Percentiles rank a stretch among this genome's conserved stretches.
phyloP scores from a whole-genome alignment of 2,797 vertebrate species.

The Microchirus variegatus region DNA sequence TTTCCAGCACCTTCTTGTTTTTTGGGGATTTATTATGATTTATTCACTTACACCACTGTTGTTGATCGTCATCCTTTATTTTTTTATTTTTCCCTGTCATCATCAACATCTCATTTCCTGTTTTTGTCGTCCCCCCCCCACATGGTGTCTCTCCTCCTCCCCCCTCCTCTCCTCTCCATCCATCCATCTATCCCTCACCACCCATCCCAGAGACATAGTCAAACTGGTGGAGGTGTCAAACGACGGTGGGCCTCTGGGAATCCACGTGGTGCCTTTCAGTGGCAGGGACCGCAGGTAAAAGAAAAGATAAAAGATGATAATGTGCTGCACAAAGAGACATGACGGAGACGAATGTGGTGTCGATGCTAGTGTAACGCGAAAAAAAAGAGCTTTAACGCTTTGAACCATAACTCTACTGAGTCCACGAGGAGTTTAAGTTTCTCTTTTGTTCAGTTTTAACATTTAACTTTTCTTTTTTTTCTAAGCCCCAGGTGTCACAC shows the following conservation, averaged over 20 bases:
- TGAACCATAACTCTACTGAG: too few relatives aligned
- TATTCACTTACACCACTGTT: slow-evolving; percentile 21
- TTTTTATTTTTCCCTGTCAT: not conserved
- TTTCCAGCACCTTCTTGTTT: slow-evolving; percentile 4
- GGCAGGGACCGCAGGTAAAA: slow-evolving; percentile 95
- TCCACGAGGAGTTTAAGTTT: too few relatives aligned
- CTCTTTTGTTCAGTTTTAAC: too few relatives aligned
- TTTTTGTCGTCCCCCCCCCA: slow-evolving; percentile 55
- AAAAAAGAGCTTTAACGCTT: too few relatives aligned
- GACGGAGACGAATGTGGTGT: too few relatives aligned
- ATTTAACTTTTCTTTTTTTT: too few relatives aligned
- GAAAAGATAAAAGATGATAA: too few relatives aligned
- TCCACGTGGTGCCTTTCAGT: slow-evolving; percentile 99
- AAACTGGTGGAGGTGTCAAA: slow-evolving; percentile 97
- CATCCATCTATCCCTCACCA: slow-evolving; percentile 16
- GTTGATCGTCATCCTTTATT: slow-evolving; percentile 12
- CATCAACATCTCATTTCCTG: slow-evolving; percentile 38
- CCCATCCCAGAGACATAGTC: slow-evolving; percentile 91
- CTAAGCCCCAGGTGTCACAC: not conserved
- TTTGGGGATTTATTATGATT: slow-evolving; percentile 23
- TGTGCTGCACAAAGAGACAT: not conserved
- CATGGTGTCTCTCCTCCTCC: slow-evolving; percentile 55
- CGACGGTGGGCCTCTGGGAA: slow-evolving; percentile 95
- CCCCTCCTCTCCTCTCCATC: too few relatives aligned
- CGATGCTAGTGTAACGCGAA: too few relatives aligned